Evolutionary conservation across 1,140 invertebrate genomes (phyloP).

Genomic region (Pomacea maculata): DNA sequence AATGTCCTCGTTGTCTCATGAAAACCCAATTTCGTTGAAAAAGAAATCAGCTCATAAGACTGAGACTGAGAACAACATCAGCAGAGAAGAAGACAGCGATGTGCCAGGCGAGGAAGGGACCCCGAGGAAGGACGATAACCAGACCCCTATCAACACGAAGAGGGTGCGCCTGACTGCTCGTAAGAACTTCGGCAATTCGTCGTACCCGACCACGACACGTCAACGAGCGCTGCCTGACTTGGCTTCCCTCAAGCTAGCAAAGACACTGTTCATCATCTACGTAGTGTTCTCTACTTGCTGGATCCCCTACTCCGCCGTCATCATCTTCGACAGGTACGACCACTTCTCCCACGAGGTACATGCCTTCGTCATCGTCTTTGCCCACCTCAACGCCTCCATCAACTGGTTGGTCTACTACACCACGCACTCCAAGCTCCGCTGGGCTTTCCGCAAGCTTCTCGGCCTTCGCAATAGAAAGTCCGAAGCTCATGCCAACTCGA

Average conservation of each 20-base stretch:
- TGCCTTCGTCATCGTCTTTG: constrained; percentile 43
- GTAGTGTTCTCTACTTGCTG: constrained; percentile 44
- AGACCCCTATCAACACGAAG: too few relatives aligned
- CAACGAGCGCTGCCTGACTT: background rate
- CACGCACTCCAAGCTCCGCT: constrained; percentile 40
- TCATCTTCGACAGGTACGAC: constrained; percentile 33
- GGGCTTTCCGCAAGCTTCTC: constrained; percentile 34
- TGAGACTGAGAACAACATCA: too few relatives aligned
- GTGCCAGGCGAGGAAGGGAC: too few relatives aligned
- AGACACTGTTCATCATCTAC: constrained; percentile 46
- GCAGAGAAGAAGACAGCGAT: too few relatives aligned
- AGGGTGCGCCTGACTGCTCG: too few relatives aligned
- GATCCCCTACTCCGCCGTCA: constrained; percentile 43
- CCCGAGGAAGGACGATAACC: too few relatives aligned
- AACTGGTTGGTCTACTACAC: constrained; percentile 48
- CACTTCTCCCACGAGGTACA: constrained; percentile 23
- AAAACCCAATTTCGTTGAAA: too few relatives aligned
- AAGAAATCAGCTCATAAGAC: too few relatives aligned
- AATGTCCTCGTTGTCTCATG: too few relatives aligned
- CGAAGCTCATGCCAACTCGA: too few relatives aligned
- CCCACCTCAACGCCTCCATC: constrained; percentile 48
- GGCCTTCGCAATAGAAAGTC: background rate
- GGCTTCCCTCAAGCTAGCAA: constrained; percentile 24
- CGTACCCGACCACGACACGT: background rate
- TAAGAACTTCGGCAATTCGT: too few relatives aligned